Evolutionary conservation across 1,140 invertebrate species (phyloP).

Genomic region (Papilio helenus): DNA sequence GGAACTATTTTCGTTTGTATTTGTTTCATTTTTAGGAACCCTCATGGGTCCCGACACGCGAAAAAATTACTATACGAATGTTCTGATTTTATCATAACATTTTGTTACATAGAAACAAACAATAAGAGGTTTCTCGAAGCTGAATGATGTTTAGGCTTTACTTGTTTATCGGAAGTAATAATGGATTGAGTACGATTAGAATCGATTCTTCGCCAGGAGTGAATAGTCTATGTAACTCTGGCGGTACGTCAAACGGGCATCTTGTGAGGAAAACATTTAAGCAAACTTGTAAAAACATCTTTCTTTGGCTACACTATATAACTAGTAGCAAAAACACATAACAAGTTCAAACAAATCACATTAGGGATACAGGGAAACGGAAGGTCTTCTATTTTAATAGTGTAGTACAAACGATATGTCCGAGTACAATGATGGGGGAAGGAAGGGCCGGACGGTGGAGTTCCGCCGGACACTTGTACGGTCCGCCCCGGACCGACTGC

Average conservation of each 20-base stretch:
- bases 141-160: too few species aligned
- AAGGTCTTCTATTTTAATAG: constrained; percentile 27
- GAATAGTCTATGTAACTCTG: too few species aligned
- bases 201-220: too few species aligned
- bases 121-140: background rate
- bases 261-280: too few species aligned
- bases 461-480: constrained; percentile 51
- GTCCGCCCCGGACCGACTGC: constrained; percentile 41
- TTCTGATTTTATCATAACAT: background rate
- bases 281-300: background rate
- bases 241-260: too few species aligned
- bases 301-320: background rate
- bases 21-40: background rate
- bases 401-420: constrained; percentile 27
- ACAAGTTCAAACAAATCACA: constrained; percentile 24
- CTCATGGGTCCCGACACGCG: background rate
- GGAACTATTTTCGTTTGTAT: constrained; percentile 10
- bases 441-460: constrained; percentile 47
- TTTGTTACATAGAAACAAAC: background rate
- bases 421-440: constrained; percentile 45
- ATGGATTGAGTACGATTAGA: too few species aligned
- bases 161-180: too few species aligned
- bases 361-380: constrained; percentile 24
- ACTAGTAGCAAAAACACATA: background rate
- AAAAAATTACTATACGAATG: background rate